Evolutionary conservation across 2,888 invertebrate genomes (phyloP), one percentile per base, ranked within the genome.

Genomic region (Tenthredo amoena): DNA sequence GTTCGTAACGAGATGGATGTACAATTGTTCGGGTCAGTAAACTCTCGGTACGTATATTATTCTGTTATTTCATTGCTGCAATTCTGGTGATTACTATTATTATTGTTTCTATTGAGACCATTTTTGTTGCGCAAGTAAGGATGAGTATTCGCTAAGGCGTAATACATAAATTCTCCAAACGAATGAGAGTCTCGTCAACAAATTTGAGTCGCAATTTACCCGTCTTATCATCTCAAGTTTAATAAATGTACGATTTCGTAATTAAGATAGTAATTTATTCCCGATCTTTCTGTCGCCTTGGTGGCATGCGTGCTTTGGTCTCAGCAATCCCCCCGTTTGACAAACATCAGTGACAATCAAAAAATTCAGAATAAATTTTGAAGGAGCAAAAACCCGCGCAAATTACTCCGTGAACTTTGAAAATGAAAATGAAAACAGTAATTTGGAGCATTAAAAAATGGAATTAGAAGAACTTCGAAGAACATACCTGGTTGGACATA

Each of bases 401-500:
- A 65, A 37, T 71, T 31, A 31, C 12, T 37, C 34, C 37, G 7
- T 34, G 18, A 71, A 40, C 10, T 3, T 77, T 31, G 5, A 31
- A 55, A 31, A 55, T 77, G 12, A 26, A n/a, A 58, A 34, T 34
- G 31, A 31, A 26, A 55, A 50, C 9, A 31, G 4, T 18, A 7
- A 77, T 21, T 15, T 10, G 26, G 0, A 77, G 26, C 43, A 37
- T 12, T 21, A 18, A 31, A n/a, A 37, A 83, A n/a, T 40, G 7
- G 7, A n/a, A 43, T 21, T 1, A 34, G 6, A 26, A 50, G 5
- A 47, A 37, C 26, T 68, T 47, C 1, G 47, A 47, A n/a, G 15
- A 15, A 86, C 87, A 89, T 81, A 92, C 92, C 86, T 92, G 90
- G 26, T 90, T 89, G 77, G 91, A 88, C 1, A 90, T 86, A 85